Percentiles rank a stretch among this genome's conserved stretches.
phyloP scores from a whole-genome alignment of 2,888 invertebrate species.

The Poecilus cupreus region DNA sequence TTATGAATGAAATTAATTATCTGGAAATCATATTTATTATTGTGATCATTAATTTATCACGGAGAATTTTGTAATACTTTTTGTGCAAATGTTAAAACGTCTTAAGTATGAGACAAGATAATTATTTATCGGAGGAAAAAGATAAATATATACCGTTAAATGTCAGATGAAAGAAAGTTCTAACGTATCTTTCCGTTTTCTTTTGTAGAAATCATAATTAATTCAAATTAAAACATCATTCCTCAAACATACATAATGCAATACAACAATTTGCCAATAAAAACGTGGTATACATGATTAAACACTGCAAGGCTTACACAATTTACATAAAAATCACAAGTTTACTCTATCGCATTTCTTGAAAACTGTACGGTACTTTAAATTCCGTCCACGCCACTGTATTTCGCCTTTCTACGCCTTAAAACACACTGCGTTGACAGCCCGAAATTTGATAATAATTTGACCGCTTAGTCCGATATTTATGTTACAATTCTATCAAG shows the following conservation, averaged over 20 bases:
- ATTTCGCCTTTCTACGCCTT: neutral
- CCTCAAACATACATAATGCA: neutral
- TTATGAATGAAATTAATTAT: conserved; percentile 37
- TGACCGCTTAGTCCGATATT: too few relatives aligned
- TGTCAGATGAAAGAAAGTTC: conserved; percentile 21
- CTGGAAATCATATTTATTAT: conserved; percentile 6
- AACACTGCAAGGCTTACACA: neutral
- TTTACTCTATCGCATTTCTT: neutral
- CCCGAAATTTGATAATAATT: too few relatives aligned
- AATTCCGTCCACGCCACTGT: neutral
- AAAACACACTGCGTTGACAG: too few relatives aligned
- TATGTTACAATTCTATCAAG: too few relatives aligned
- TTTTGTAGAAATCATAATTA: conserved; percentile 5
- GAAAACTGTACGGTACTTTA: neutral
- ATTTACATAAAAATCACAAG: neutral
- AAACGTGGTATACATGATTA: neutral
- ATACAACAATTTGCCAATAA: neutral
- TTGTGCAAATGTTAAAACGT: conserved; percentile 35
- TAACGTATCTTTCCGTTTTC: conserved; percentile 24
- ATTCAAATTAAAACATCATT: conserved; percentile 36
- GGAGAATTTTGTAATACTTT: conserved; percentile 23
- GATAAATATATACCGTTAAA: conserved; percentile 31
- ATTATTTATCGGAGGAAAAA: conserved; percentile 21
- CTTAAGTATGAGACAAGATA: conserved; percentile 23
- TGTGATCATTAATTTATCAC: conserved; percentile 10